These are phyloP conservation scores for Lasioglossum vierecki DNA, from an alignment of 2,888 invertebrate genomes.

Conservation along the genomic window DNA sequence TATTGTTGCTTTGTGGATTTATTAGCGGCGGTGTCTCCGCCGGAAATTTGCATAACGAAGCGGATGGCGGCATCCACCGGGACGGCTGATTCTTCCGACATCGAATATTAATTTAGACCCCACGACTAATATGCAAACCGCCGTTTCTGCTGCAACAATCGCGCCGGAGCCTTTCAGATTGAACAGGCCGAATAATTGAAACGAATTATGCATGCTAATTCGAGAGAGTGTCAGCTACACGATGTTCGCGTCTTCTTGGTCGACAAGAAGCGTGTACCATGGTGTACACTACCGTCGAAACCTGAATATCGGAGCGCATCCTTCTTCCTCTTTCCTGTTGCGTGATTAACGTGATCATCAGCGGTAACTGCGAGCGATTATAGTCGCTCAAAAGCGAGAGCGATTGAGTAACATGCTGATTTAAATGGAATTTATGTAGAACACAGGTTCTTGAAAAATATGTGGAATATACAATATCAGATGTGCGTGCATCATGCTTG, in stretches of 20 bases:
- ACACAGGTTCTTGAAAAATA: neutral
- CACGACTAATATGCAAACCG: neutral
- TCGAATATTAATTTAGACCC: constrained; percentile 20
- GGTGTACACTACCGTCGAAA: neutral
- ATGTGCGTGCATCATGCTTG: neutral
- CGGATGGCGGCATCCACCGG: neutral
- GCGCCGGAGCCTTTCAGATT: neutral
- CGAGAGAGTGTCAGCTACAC: neutral
- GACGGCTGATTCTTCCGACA: constrained; percentile 18
- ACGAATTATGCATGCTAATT: neutral
- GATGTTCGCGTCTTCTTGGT: neutral
- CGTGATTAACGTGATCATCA: neutral
- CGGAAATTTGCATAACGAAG: constrained; percentile 46
- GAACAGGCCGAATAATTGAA: neutral
- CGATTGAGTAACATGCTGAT: neutral
- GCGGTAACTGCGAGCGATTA: neutral
- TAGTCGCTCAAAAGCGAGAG: neutral
- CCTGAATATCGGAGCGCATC: neutral
- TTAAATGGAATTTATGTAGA: neutral
- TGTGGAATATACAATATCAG: neutral
- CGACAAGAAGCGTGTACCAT: neutral
- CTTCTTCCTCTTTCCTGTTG: neutral
- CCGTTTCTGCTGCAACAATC: neutral
- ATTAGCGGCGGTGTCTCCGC: constrained; percentile 22
- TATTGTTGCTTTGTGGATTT: constrained; percentile 28